phyloP scores from a whole-genome alignment of 1,140 invertebrate species.

The Wasmannia auropunctata region DNA sequence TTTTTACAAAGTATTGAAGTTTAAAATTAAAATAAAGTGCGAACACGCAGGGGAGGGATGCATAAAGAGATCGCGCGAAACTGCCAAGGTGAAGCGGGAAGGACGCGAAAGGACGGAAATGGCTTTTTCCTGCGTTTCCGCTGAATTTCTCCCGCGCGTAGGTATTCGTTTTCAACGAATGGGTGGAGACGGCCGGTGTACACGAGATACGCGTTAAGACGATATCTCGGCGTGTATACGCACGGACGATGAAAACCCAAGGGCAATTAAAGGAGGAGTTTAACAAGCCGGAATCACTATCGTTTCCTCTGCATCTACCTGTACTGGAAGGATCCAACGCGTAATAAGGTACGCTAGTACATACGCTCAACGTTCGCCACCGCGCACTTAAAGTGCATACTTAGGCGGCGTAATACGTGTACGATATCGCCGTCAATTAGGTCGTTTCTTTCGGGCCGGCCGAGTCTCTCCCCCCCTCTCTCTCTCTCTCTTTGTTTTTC shows the following conservation, averaged over 20 bases:
- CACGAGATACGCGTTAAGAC: conserved; percentile 68
- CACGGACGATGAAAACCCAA: conserved; percentile 80
- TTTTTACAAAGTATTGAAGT: not conserved
- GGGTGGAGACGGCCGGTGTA: not conserved
- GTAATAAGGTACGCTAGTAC: conserved; percentile 76
- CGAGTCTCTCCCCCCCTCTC: conserved; percentile 4
- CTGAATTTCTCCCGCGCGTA: conserved; percentile 7
- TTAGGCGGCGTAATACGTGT: conserved; percentile 66
- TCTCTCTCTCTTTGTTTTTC: not conserved
- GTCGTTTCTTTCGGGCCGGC: conserved; percentile 36
- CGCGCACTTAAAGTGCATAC: conserved; percentile 65
- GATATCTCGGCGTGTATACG: conserved; percentile 74
- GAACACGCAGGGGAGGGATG: not conserved
- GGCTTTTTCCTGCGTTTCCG: conserved; percentile 12
- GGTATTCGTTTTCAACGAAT: conserved; percentile 31
- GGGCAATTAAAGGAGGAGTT: conserved; percentile 81
- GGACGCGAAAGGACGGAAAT: not conserved
- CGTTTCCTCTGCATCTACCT: conserved; percentile 83
- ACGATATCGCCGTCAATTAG: conserved; percentile 70
- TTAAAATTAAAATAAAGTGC: not conserved
- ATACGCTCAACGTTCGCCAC: conserved; percentile 63
- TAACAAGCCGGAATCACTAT: conserved; percentile 82
- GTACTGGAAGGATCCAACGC: conserved; percentile 77
- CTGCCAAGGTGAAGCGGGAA: not conserved
- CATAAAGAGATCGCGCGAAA: not conserved